phyloP scores from a whole-genome alignment of 2,888 invertebrate species.

The Eustalomyia histrio region DNA sequence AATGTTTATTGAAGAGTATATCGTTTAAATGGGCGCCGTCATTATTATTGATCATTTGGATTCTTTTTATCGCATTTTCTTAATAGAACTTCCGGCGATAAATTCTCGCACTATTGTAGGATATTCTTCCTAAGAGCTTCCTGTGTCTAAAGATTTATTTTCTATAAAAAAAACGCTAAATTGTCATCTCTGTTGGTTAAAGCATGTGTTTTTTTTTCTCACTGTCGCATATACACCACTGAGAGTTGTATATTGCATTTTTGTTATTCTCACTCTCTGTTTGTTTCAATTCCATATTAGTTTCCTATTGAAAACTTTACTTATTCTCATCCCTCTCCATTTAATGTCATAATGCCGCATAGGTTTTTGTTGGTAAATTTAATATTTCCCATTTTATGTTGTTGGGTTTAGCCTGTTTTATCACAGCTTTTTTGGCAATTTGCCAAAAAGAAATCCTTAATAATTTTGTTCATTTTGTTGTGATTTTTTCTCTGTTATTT shows the following conservation, averaged over 20 bases:
- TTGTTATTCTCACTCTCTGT: conserved; percentile 5
- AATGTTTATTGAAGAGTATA: too few species aligned
- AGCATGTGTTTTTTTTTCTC: conserved; percentile 59
- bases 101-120: too few species aligned
- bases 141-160: too few species aligned
- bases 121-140: too few species aligned
- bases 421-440: conserved; percentile 47
- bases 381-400: conserved; percentile 6
- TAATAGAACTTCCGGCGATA: too few species aligned
- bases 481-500: conserved; percentile 4
- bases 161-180: too few species aligned
- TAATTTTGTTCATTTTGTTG: conserved; percentile 9
- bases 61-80: too few species aligned
- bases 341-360: conserved; percentile 28
- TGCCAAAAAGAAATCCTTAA: conserved; percentile 40
- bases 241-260: conserved; percentile 4
- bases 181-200: conserved; percentile 14
- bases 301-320: neutral
- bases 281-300: conserved; percentile 28
- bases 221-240: conserved; percentile 29
- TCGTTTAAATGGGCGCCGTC: too few species aligned
- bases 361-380: conserved; percentile 7
- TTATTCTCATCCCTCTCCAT: neutral
- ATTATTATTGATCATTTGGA: too few species aligned
- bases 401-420: conserved; percentile 25